Evolutionary conservation across 2,113 vertebrate species (phyloP).

Genomic region (Athene noctua): DNA sequence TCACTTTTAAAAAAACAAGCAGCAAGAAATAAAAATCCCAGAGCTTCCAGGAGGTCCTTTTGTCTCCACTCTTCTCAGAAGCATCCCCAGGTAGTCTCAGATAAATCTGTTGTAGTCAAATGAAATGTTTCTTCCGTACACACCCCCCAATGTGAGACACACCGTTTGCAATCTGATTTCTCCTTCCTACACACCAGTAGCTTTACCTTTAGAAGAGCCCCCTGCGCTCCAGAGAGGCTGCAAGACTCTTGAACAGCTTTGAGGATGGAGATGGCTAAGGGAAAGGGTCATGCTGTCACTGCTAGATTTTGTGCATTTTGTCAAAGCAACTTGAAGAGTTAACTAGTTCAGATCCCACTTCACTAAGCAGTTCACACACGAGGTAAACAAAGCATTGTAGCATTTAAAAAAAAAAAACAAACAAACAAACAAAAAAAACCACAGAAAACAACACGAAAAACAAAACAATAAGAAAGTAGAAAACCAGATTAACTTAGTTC

Average conservation of each 20-base stretch:
- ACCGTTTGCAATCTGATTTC: neutral
- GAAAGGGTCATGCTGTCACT: neutral
- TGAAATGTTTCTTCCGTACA: neutral
- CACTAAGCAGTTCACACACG: neutral
- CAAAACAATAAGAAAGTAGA: neutral
- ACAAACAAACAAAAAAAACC: neutral
- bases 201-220: neutral
- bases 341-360: neutral
- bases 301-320: neutral
- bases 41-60: neutral
- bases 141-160: fast-evolving
- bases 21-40: neutral
- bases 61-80: neutral
- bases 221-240: neutral
- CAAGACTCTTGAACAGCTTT: neutral
- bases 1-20: neutral
- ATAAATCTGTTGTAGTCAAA: neutral
- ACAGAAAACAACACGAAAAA: neutral
- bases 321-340: neutral
- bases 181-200: neutral
- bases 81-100: fast-evolving
- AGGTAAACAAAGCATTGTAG: neutral
- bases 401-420: neutral
- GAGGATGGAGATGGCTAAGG: neutral
- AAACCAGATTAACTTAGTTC: neutral